A percentile compares a stretch with the other conserved stretches of the same genome.
These are phyloP conservation scores for Erpornis zantholeuca DNA, from an alignment of 2,113 vertebrate species.

Conservation along the genomic window DNA sequence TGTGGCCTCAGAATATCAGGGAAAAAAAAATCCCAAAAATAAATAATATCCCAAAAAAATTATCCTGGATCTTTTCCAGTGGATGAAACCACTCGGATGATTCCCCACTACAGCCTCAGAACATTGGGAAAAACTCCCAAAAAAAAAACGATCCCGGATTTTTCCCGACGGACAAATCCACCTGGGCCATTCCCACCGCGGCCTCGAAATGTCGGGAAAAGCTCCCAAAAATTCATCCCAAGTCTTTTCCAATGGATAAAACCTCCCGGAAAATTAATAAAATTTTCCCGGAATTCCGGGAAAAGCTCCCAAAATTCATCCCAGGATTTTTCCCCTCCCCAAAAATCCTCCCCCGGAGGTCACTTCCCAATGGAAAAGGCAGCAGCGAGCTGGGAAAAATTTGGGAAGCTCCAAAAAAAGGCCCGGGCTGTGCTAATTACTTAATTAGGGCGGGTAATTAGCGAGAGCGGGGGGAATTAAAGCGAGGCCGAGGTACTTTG, in stretches of 20 bases:
- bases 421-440: constrained; percentile 21
- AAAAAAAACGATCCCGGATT: not conserved
- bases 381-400: not conserved
- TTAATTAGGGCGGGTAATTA: constrained; percentile 51
- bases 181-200: rapidly evolving
- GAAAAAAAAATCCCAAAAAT: not conserved
- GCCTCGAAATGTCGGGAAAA: not conserved
- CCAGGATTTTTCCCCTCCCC: not conserved
- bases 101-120: rapidly evolving
- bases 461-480: not conserved
- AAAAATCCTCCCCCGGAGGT: not conserved
- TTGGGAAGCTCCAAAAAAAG: not conserved
- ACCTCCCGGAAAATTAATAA: too few species aligned
- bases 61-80: not conserved
- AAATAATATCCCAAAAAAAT: too few species aligned
- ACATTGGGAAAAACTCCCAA: not conserved
- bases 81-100: not conserved
- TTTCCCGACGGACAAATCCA: not conserved
- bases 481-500: not conserved
- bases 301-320: too few species aligned
- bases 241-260: not conserved
- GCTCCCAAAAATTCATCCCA: not conserved
- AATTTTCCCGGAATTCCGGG: not conserved
- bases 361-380: not conserved
- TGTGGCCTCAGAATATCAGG: too few species aligned